Evolutionary conservation across 2,888 invertebrate species (phyloP), one percentile per base, ranked within the genome.

Genomic region (Branchellion lobata): DNA sequence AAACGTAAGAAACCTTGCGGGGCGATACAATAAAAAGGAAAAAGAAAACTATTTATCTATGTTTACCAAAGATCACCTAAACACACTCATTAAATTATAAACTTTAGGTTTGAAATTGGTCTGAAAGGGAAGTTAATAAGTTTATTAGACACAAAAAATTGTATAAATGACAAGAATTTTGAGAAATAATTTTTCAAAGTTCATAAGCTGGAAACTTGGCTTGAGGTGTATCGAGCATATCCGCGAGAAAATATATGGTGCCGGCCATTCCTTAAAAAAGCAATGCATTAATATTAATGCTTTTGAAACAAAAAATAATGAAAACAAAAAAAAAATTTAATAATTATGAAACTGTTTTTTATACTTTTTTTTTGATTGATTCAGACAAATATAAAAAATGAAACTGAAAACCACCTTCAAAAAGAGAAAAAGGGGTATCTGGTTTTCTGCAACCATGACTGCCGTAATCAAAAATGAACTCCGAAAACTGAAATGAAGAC

Each of bases 381-480:
- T n/a, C n/a, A n/a, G n/a, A n/a, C n/a, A n/a, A n/a, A n/a, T n/a
- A n/a, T n/a, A n/a, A n/a, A n/a, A n/a, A n/a, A n/a, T n/a, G n/a
- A n/a, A n/a, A n/a, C n/a, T n/a, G n/a, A 18, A 21, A 69, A n/a
- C 84, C 85, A 90, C 91, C 95, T 90, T 95, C 95, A 86, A 92
- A 95, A 73, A 95, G 88, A 0, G 94, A 95, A 76, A 91, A 90
- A 0, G 94, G 94, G 80, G 92, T 89, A 87, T 95, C 94, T 0
- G 95, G 93, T n/a, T 84, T 85, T 79, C 87, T 85, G 80, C 87
- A 89, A 36, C 89, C 89, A 85, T 91, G 91, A 81, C 90, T 88
- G 81, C 92, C 92, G 82, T 92, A 92, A 82, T 91, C 89, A 76
- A 91, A 90, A 85, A 93, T 93, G 92, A 93, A 94, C 83, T 93